phyloP scores from a whole-genome alignment of 2,113 vertebrate genomes.

The Coptodon rendalli region DNA sequence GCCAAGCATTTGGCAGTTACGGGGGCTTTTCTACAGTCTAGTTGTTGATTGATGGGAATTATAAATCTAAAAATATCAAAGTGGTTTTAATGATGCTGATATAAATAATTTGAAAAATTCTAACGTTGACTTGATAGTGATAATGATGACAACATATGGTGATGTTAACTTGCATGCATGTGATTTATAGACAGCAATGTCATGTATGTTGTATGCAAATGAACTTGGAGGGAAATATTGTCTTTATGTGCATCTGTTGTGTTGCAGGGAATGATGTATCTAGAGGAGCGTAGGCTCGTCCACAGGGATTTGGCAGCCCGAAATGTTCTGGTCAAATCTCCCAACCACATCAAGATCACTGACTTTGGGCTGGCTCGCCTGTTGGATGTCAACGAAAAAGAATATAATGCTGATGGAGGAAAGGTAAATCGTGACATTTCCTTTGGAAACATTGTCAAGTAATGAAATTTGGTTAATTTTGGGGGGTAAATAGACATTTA shows the following conservation, averaged over 20 bases:
- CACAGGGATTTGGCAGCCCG: constrained; percentile 94
- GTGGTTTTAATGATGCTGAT: constrained; percentile 43
- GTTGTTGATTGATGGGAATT: constrained; percentile 36
- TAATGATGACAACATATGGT: constrained; percentile 28
- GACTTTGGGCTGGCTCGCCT: constrained; percentile 94
- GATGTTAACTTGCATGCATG: not conserved
- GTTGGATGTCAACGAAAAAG: constrained; percentile 94
- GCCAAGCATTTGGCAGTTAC: constrained; percentile 20
- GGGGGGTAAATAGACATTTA: not conserved
- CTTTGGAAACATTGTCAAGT: not conserved
- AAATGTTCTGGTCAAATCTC: constrained; percentile 95
- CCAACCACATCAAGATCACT: constrained; percentile 98
- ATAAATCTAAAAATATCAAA: constrained; percentile 37
- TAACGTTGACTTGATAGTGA: constrained; percentile 5
- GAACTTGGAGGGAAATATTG: not conserved
- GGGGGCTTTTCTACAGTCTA: constrained; percentile 19
- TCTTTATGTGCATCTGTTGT: not conserved
- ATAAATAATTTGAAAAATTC: constrained; percentile 36
- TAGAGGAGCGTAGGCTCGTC: constrained; percentile 92
- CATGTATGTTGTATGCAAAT: not conserved
- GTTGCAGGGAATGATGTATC: constrained; percentile 96
- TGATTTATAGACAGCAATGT: not conserved
- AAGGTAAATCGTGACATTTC: constrained; percentile 74
- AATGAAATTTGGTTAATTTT: not conserved
- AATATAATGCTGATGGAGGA: constrained; percentile 96